Conservation (phyloP, 1,140 invertebrate genomes). For the Pogonomyrmex californicus region DNA sequence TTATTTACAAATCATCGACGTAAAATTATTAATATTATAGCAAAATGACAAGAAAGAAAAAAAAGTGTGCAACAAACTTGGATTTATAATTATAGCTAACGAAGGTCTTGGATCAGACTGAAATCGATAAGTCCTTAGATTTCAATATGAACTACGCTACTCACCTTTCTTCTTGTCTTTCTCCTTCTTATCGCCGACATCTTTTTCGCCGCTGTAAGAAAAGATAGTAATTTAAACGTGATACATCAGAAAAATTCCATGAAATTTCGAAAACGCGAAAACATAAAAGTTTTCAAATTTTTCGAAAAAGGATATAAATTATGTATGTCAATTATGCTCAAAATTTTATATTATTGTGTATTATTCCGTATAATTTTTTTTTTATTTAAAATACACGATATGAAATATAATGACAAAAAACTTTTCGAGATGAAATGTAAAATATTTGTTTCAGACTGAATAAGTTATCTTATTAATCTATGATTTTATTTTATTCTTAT, state of each 20-base stretch:
- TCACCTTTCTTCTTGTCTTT: conserved; percentile 85
- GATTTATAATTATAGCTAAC: conserved; percentile 47
- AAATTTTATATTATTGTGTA: background rate
- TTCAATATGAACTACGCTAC: background rate
- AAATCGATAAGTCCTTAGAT: conserved; percentile 29
- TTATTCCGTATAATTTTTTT: background rate
- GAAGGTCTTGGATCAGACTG: conserved; percentile 16
- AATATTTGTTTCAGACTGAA: background rate
- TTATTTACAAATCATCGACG: background rate
- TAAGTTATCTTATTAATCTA: background rate
- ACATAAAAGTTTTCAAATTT: background rate
- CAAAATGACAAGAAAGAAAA: conserved; percentile 2
- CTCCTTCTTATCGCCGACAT: conserved; percentile 85
- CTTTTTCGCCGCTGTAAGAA: conserved; percentile 83
- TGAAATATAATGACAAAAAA: background rate
- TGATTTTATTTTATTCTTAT: background rate
- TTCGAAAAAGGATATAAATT: background rate
- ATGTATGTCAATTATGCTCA: background rate
- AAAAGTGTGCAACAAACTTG: conserved; percentile 12
- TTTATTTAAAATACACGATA: background rate
- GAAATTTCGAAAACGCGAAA: background rate
- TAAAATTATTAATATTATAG: conserved; percentile 4
- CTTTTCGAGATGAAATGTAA: background rate
- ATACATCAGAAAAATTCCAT: background rate
- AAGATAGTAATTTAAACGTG: conserved; percentile 35